Percentiles rank a stretch among this genome's conserved stretches.
phyloP scores from a whole-genome alignment of 2,888 invertebrate species.

The Leucophenga montana region DNA sequence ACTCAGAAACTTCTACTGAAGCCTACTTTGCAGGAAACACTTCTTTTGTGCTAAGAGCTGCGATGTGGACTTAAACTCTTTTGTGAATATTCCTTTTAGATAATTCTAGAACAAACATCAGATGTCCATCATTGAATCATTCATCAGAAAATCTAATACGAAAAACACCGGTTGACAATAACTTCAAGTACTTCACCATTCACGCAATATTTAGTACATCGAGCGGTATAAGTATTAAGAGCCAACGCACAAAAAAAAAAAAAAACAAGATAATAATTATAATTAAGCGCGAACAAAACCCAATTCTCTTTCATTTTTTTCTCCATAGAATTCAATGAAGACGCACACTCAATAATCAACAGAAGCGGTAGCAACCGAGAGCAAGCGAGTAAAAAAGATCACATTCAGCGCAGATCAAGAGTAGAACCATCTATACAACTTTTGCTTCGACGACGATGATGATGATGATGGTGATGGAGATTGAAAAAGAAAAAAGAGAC shows the following conservation, averaged over 20 bases:
- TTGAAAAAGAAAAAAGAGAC: slow-evolving; percentile 10
- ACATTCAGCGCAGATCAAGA: background rate
- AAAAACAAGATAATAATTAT: slow-evolving; percentile 4
- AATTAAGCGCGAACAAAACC: slow-evolving; percentile 20
- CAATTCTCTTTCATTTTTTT: slow-evolving; percentile 3
- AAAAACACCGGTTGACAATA: no score
- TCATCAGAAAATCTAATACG: no score
- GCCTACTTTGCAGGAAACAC: no score
- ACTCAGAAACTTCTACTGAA: no score
- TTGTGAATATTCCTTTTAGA: no score
- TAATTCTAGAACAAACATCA: no score
- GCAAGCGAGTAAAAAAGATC: background rate
- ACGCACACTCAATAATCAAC: slow-evolving; percentile 18
- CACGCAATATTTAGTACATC: slow-evolving; percentile 3
- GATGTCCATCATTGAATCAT: no score
- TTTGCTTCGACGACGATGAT: background rate
- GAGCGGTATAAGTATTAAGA: background rate
- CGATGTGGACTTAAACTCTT: no score
- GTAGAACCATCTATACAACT: background rate
- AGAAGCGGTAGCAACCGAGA: background rate
- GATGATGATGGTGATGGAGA: background rate
- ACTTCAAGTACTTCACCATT: no score
- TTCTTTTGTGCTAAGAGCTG: no score
- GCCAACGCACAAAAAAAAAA: background rate
- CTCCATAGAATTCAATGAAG: slow-evolving; percentile 11